Evolutionary conservation across 2,797 vertebrate species (phyloP).

Genomic region (Cirrhinus molitorella): DNA sequence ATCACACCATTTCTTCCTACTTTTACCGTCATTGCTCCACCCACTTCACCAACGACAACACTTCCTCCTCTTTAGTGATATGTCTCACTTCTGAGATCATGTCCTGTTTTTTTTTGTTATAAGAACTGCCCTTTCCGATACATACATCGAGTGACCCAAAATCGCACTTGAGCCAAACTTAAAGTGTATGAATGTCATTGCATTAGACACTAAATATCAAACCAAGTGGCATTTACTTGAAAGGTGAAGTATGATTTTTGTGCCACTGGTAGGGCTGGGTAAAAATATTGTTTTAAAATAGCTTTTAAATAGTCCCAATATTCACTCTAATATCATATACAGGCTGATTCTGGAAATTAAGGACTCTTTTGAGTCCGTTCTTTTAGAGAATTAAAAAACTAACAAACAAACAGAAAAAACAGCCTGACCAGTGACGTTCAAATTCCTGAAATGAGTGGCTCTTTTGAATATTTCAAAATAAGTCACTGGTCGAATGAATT

Average conservation of each 20-base stretch:
- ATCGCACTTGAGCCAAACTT: background rate
- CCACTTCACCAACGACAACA: constrained; percentile 21
- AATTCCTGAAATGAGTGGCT: background rate
- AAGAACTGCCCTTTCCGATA: background rate
- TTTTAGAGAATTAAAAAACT: background rate
- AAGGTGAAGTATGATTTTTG: constrained; percentile 1
- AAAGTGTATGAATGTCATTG: background rate
- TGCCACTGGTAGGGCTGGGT: background rate
- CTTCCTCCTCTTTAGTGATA: constrained; percentile 25
- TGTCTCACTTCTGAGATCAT: background rate
- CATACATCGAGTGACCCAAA: background rate
- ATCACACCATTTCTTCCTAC: constrained; percentile 34
- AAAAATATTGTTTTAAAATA: background rate
- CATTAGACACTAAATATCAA: constrained; percentile 1
- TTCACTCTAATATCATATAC: background rate
- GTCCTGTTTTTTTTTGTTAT: background rate
- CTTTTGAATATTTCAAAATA: background rate
- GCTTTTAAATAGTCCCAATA: background rate
- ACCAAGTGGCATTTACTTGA: background rate
- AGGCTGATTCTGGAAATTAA: background rate
- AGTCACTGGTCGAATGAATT: background rate
- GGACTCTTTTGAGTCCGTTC: background rate
- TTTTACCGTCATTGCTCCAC: constrained; percentile 49
- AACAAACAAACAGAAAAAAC: too few species aligned
- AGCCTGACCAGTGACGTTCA: background rate